phyloP scores from a whole-genome alignment of 2,888 invertebrate genomes.

The Dastarcus helophoroides region DNA sequence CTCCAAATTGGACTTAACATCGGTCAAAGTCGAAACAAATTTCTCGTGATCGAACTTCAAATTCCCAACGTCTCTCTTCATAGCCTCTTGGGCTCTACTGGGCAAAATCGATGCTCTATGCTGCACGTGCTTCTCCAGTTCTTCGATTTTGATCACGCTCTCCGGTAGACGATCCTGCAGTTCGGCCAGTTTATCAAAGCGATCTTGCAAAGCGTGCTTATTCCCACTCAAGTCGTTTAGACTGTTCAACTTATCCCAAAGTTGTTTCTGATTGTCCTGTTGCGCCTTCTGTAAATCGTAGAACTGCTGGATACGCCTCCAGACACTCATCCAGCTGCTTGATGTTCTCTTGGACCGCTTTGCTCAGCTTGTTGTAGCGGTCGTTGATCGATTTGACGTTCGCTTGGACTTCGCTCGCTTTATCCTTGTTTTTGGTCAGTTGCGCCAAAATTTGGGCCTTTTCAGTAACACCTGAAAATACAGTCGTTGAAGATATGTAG shows the following conservation, averaged over 20 bases:
- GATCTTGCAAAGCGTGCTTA: slow-evolving; percentile 70
- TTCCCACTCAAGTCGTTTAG: slow-evolving; percentile 81
- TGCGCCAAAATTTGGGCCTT: slow-evolving; percentile 66
- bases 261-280: slow-evolving; percentile 81
- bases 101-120: slow-evolving; percentile 60
- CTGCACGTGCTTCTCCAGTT: slow-evolving; percentile 61
- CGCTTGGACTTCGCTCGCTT: slow-evolving; percentile 51
- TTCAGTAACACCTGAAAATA: slow-evolving; percentile 55
- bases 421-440: slow-evolving; percentile 45
- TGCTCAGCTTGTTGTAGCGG: slow-evolving; percentile 61
- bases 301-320: slow-evolving; percentile 77
- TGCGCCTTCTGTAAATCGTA: slow-evolving; percentile 75
- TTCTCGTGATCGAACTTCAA: slow-evolving; percentile 76
- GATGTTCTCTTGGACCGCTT: slow-evolving; percentile 54
- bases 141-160: slow-evolving; percentile 65
- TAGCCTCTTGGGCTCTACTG: slow-evolving; percentile 70
- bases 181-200: slow-evolving; percentile 69
- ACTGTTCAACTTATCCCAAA: slow-evolving; percentile 76
- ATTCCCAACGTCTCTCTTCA: slow-evolving; percentile 70
- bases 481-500: neutral
- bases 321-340: slow-evolving; percentile 62
- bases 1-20: slow-evolving; percentile 68
- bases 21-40: slow-evolving; percentile 62
- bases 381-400: slow-evolving; percentile 62
- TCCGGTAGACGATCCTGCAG: slow-evolving; percentile 67